Evolutionary conservation across 2,113 vertebrate genomes (phyloP), one percentile per base, ranked within the genome.

Genomic region (Tragelaphus imberbis): DNA sequence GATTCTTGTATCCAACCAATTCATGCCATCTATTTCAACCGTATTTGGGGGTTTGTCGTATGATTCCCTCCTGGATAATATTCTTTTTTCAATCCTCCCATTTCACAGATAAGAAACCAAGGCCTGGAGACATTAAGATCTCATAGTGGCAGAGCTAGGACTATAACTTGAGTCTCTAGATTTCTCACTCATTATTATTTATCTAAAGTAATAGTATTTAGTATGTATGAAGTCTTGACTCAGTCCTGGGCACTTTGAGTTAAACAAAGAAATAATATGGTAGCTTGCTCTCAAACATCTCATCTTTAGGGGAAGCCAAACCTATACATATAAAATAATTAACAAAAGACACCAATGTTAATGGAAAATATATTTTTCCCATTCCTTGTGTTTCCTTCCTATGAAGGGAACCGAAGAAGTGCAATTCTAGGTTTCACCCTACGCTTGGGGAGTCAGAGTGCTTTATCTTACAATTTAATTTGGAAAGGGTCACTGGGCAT

Each of bases 81-180:
- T 1, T 81, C n/a, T 3, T 40, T 80, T 96, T 88, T 49, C 9
- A 88, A 63, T 80, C 36, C 12, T 17, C 4, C 88, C 13, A 65
- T 58, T 95, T 93, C 79, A 87, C 82, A 96, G 33, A 55, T 88
- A 17, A 96, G 40, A 97, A 86, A 65, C 27, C 81, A 65, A 95
- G 65, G 25, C 3, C 84, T 44, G 44, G 27, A 58, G 44, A 30
- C 27, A 75, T 63, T 25, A 86, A 90, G 59, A 53, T 51, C 25
- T 63, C 87, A 79, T 16, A 68, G 13, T 7, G 8, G 21, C 55
- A 86, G 17, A 97, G 27, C 2, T 19, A 90, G 9, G 47, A 40
- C n/a, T 77, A 9, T 56, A 88, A 92, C 6, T 65, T 56, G 65
- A 61, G 15, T 59, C 23, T 80, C 47, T 15, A 87, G 53, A 59